Evolutionary conservation across 2,113 vertebrate genomes (phyloP).

Genomic region (Phyllopteryx taeniolatus): DNA sequence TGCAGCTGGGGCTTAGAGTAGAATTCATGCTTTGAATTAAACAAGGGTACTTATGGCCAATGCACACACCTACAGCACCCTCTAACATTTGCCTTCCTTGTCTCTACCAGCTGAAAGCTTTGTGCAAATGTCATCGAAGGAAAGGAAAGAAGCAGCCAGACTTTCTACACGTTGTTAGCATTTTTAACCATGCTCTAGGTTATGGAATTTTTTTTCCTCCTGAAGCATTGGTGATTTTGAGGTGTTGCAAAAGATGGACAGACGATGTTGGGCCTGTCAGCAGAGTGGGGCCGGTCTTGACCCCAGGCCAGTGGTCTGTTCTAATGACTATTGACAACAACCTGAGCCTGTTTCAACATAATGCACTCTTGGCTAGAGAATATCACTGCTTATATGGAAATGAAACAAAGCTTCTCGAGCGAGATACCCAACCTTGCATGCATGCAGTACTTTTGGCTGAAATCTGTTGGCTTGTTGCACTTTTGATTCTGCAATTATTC

Average conservation of each 20-base stretch:
- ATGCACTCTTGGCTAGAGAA: constrained; percentile 62
- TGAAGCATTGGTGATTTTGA: constrained; percentile 19
- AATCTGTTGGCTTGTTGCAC: background rate
- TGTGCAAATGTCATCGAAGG: constrained; percentile 12
- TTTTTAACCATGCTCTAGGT: constrained; percentile 11
- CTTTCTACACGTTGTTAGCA: constrained; percentile 8
- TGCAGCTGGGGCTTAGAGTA: constrained; percentile 7
- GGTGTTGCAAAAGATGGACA: constrained; percentile 35
- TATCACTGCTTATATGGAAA: constrained; percentile 53
- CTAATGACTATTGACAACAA: constrained; percentile 71
- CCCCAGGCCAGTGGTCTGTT: constrained; percentile 55
- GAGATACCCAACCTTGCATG: constrained; percentile 24
- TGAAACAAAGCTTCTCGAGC: constrained; percentile 44
- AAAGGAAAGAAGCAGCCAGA: constrained; percentile 5
- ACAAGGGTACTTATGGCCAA: constrained; percentile 6
- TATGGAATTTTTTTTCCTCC: constrained; percentile 3
- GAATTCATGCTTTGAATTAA: constrained; percentile 10
- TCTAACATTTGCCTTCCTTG: constrained; percentile 4
- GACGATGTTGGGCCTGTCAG: constrained; percentile 49
- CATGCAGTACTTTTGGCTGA: background rate
- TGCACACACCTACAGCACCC: constrained; percentile 1
- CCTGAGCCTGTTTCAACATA: constrained; percentile 70
- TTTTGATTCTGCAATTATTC: constrained; percentile 25
- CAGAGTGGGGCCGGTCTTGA: constrained; percentile 48
- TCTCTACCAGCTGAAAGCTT: constrained; percentile 7